phyloP scores from a whole-genome alignment of 1,140 invertebrate genomes.

The Platyscapa corneri region DNA sequence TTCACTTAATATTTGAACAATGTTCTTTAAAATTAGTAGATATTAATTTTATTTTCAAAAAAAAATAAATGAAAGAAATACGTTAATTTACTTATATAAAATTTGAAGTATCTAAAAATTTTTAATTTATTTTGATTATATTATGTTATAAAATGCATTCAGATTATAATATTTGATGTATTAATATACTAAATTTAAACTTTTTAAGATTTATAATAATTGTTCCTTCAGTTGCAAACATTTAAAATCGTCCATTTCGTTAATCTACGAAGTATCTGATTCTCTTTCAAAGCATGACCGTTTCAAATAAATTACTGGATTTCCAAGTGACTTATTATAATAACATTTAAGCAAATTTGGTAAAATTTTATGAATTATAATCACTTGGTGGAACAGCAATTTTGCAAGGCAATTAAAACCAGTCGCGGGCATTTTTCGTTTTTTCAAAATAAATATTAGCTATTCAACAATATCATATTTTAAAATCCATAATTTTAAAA shows the following conservation, averaged over 20 bases:
- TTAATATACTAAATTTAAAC: not conserved
- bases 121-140: not conserved
- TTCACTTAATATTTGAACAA: conserved; percentile 2
- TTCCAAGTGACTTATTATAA: not conserved
- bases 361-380: conserved; percentile 21
- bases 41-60: conserved; percentile 8
- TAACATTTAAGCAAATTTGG: conserved; percentile 1
- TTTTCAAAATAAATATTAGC: not conserved
- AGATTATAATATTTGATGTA: not conserved
- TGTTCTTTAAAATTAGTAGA: conserved; percentile 26
- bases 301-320: conserved; percentile 38
- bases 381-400: conserved; percentile 30
- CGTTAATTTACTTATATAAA: not conserved
- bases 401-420: conserved; percentile 22
- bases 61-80: not conserved
- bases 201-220: not conserved
- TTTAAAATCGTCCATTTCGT: conserved; percentile 53
- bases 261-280: conserved; percentile 36
- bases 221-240: conserved; percentile 11
- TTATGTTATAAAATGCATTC: not conserved
- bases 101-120: not conserved
- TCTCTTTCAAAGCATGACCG: conserved; percentile 34
- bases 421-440: conserved; percentile 36
- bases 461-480: not conserved
- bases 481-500: no score